phyloP scores from a whole-genome alignment of 2,113 vertebrate genomes.

The Deroptyus accipitrinus region DNA sequence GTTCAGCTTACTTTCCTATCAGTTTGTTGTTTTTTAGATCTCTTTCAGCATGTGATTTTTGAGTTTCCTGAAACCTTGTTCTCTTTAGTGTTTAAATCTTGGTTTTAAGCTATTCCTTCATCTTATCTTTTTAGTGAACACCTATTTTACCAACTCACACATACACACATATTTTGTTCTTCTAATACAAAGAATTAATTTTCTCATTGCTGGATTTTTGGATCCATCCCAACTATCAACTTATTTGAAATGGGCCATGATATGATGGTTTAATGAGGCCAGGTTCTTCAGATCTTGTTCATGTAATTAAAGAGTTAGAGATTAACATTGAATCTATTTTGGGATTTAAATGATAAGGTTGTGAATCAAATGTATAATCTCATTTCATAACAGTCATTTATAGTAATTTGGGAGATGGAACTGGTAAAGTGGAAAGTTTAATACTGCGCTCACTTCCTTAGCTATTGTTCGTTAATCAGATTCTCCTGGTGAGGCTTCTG shows the following conservation, averaged over 20 bases:
- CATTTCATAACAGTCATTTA: not conserved
- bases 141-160: not conserved
- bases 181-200: not conserved
- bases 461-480: slow-evolving; percentile 12
- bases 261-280: not conserved
- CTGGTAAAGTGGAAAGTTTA: not conserved
- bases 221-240: not conserved
- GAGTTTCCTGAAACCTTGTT: not conserved
- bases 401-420: slow-evolving; percentile 5
- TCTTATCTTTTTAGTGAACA: not conserved
- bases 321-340: slow-evolving; percentile 12
- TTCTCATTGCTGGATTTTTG: slow-evolving; percentile 11
- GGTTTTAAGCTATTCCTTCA: not conserved
- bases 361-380: slow-evolving; percentile 21
- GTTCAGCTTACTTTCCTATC: not conserved
- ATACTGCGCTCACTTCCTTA: not conserved
- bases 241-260: not conserved
- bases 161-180: not conserved
- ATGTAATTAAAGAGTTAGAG: not conserved
- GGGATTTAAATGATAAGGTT: not conserved
- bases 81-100: not conserved
- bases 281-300: not conserved
- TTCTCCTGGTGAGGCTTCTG: not conserved
- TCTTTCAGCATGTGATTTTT: not conserved
- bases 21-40: not conserved